These are phyloP conservation scores for Chromoteleia sp. DNA, from an alignment of 2,888 invertebrate species.

Conservation along the genomic window DNA sequence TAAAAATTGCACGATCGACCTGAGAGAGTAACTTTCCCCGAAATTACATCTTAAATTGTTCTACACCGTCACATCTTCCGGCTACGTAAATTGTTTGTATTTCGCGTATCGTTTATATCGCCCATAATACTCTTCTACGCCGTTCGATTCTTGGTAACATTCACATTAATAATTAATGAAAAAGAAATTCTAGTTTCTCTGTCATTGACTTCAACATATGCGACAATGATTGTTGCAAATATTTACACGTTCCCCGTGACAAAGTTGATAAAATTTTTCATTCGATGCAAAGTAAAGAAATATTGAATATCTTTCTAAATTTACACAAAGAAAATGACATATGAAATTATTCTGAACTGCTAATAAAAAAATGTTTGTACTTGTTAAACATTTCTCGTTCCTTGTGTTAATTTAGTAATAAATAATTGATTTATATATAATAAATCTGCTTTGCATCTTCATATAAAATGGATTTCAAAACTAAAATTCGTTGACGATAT, in stretches of 20 bases:
- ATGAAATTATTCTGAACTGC: not conserved
- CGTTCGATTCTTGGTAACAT: conserved; percentile 18
- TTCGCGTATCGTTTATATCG: conserved; percentile 46
- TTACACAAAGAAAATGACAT: not conserved
- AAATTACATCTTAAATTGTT: conserved; percentile 32
- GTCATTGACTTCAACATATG: conserved; percentile 22
- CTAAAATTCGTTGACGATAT: not conserved
- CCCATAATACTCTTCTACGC: conserved; percentile 11
- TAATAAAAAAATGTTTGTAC: not conserved
- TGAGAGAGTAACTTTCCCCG: conserved; percentile 53
- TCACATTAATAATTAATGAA: conserved; percentile 20
- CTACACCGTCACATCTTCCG: conserved; percentile 8
- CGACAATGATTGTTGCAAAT: conserved; percentile 27
- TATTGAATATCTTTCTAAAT: not conserved
- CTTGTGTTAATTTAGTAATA: conserved; percentile 2
- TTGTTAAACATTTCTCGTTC: conserved; percentile 1
- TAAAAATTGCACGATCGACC: conserved; percentile 64
- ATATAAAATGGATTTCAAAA: not conserved
- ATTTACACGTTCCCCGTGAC: conserved; percentile 34
- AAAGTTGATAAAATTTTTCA: conserved; percentile 10
- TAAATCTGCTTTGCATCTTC: not conserved
- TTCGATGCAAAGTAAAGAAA: conserved; percentile 8
- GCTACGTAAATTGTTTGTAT: conserved; percentile 36
- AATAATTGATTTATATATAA: not conserved
- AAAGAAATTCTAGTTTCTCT: conserved; percentile 15